Conservation (phyloP, 1,140 invertebrate genomes). For the Pseudomyrmex pallidus region DNA sequence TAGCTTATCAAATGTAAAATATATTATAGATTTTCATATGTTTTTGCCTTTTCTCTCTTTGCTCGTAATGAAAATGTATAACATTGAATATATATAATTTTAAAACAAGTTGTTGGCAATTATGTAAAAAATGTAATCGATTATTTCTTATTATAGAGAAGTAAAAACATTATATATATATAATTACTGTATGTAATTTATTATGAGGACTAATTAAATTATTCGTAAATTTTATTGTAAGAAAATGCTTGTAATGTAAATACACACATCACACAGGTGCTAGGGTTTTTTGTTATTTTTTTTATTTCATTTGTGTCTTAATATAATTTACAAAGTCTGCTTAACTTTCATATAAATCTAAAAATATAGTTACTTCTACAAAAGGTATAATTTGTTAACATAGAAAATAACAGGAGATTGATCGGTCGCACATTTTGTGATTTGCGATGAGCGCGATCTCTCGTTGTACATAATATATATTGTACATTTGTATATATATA, state of each 20-base stretch:
- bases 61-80: no score
- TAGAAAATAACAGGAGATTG: conserved; percentile 80
- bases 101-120: no score
- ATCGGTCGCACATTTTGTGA: conserved; percentile 63
- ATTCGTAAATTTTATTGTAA: not conserved
- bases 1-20: no score
- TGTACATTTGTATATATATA: conserved; percentile 73
- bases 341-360: conserved; percentile 78
- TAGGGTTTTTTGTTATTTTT: conserved; percentile 67
- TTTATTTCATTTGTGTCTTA: conserved; percentile 77
- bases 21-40: no score
- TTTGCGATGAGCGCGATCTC: conserved; percentile 45
- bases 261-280: not conserved
- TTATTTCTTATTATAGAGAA: no score
- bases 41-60: no score
- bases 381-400: conserved; percentile 71
- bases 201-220: no score
- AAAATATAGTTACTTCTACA: conserved; percentile 78
- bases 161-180: no score
- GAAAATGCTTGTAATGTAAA: not conserved
- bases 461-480: conserved; percentile 75
- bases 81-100: no score
- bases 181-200: no score
- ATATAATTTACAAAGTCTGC: conserved; percentile 82
- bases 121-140: no score